Base-by-base conservation (phyloP, 2,113 vertebrate genomes). In the Saguinus imperator region DNA sequence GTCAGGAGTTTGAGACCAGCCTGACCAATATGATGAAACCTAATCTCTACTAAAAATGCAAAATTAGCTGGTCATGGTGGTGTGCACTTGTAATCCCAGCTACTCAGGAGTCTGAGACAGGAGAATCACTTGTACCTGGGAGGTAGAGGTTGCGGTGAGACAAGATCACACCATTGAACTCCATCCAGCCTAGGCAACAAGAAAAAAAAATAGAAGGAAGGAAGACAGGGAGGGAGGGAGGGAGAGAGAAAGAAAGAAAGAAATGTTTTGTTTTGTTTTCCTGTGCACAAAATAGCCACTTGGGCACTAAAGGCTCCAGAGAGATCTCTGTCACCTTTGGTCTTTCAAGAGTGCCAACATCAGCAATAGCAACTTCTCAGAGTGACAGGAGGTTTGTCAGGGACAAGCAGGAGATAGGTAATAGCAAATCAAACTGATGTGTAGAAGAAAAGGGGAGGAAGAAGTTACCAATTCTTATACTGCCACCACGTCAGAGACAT, bases 141-240 rank as follows among this genome's bases (percentile, higher is more conserved):
- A 17, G 50, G 16, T 17, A 14, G 14, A 52, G 14, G 50, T 52
- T 52, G 50, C 50, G 16, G 50, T 52, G 50, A 16, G 50, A 14
- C 50, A 52, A 52, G 50, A 17, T 52, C 50, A 52, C 3, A 14
- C 50, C 50, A 52, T 52, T 16, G 50, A 52, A 52, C 50, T 17
- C 50, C 16, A 52, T 52, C 50, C 50, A 52, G 50, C 50, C 50
- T 52, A 52, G 16, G 16, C 50, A 52, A 52, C 50, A 52, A 17
- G 50, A 52, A 52, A 52, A 3, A 52, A 52, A 52, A 52, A 50
- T 45, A 7, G 12, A 50, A 14, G 50, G 14, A 50, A 52, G 16
- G 14, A 1, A 52, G 50, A 3, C 0, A 52, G 14, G 4, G 8
- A 52, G 14, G 1, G 4, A 52, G 14, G 14, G 14, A 52, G 3